Conservation (phyloP, 2,797 vertebrate species). For the Esox lucius region DNA sequence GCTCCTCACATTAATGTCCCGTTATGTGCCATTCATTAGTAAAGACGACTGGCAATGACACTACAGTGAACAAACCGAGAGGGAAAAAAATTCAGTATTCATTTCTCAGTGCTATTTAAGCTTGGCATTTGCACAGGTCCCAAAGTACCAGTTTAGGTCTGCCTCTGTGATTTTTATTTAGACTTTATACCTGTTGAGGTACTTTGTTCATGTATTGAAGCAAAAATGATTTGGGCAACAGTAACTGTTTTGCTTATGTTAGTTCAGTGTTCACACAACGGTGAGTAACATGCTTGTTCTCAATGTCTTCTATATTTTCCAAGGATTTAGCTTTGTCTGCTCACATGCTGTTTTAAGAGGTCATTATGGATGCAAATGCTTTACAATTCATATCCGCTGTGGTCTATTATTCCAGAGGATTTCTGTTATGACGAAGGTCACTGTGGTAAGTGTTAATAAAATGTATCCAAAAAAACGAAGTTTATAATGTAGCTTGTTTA, state of each 20-base stretch:
- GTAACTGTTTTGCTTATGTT: slow-evolving; percentile 40
- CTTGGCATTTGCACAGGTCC: slow-evolving; percentile 10
- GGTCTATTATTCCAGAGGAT: slow-evolving; percentile 52
- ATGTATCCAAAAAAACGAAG: background rate
- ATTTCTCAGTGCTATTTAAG: slow-evolving; percentile 50
- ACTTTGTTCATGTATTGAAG: background rate
- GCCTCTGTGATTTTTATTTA: slow-evolving; percentile 47
- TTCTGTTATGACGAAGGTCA: slow-evolving; percentile 71
- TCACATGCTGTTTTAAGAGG: background rate
- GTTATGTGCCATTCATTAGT: slow-evolving; percentile 59
- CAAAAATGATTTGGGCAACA: slow-evolving; percentile 47
- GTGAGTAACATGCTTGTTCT: slow-evolving; percentile 45
- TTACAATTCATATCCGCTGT: background rate
- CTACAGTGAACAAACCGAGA: slow-evolving; percentile 53
- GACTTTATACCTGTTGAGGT: slow-evolving; percentile 25
- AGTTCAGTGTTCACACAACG: slow-evolving; percentile 35
- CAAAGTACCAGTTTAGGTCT: slow-evolving; percentile 32
- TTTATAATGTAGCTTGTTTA: background rate
- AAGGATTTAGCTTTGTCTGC: background rate
- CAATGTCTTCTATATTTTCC: background rate
- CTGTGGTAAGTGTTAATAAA: slow-evolving; percentile 66
- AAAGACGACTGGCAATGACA: slow-evolving; percentile 67
- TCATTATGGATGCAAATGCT: background rate
- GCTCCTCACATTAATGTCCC: slow-evolving; percentile 67
- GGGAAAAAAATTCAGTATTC: slow-evolving; percentile 46